Base-by-base conservation (phyloP, 2,888 invertebrate species). In the Noctua comes region DNA sequence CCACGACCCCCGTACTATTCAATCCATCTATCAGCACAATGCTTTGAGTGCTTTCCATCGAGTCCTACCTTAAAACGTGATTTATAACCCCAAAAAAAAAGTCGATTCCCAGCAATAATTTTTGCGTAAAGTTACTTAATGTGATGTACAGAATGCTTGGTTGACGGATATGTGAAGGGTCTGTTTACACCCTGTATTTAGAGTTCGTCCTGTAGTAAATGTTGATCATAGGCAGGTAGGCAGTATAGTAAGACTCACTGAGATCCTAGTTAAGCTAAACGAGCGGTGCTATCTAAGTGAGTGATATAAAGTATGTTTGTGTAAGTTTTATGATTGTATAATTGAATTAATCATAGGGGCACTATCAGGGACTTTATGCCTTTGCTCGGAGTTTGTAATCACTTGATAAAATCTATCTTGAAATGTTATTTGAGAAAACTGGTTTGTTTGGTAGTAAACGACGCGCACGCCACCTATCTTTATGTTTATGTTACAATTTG, bases 391-490 rank as follows among this genome's bases (percentile, higher is more conserved):
- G 51, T 77, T 73, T 76, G 76, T 82, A 74, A 74, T 77, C 86
- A 36, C 71, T 71, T 62, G 82, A 86, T 86, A 82, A 86, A 59
- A 84, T 77, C 83, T 82, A 72, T 81, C 69, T 76, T 72, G 64
- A 82, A 82, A 76, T 59, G 82, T 86, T 85, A 76, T 84, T 86
- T 76, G 76, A 70, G 71, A 5, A 73, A 84, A 84, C 86, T 46
- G 74, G 86, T 83, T 83, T 46, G 51, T 72, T 69, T 51, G 82
- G 66, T 82, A 82, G 82, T 83, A 73, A 76, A 76, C 73, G 82
- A 76, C 59, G 75, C n/a, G 51, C 68, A 65, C 36, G 68, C 36
- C 73, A 83, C 80, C 80, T 83, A 82, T 86, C 76, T 83, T 82
- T 76, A 76, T 57, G 70, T 76, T 71, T 68, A 24, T 73, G 69